These are phyloP conservation scores for Daboia siamensis DNA, from an alignment of 2,113 vertebrate genomes.

Conservation along the genomic window DNA sequence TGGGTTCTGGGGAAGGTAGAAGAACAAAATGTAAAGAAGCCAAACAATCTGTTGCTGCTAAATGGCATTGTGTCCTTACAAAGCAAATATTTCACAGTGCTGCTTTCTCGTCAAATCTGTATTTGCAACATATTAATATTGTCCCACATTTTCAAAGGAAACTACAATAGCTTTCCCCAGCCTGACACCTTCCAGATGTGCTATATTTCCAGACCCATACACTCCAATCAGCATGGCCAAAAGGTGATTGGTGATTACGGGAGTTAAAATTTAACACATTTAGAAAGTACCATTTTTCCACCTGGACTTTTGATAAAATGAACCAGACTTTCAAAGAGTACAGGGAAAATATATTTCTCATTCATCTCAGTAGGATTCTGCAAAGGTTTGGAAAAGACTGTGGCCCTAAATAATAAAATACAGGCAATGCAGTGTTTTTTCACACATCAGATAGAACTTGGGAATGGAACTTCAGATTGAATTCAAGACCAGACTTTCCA, in stretches of 20 bases:
- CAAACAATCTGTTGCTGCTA: fast-evolving
- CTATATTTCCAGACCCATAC: neutral
- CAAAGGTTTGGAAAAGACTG: neutral
- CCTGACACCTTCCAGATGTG: neutral
- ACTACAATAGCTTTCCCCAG: neutral
- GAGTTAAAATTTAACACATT: neutral
- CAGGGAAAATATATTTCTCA: neutral
- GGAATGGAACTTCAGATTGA: neutral
- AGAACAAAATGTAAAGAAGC: neutral
- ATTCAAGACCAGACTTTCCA: neutral
- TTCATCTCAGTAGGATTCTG: neutral
- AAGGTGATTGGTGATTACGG: neutral
- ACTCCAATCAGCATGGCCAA: neutral
- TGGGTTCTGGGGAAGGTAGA: neutral
- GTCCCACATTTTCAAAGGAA: neutral
- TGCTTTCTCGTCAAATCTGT: neutral
- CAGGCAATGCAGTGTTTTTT: neutral
- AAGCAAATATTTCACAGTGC: neutral
- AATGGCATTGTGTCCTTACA: fast-evolving
- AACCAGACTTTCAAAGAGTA: too few relatives aligned
- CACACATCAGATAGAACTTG: neutral
- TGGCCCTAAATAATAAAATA: neutral
- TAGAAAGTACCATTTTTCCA: neutral
- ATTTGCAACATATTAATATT: neutral
- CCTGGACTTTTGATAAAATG: neutral